phyloP scores from a whole-genome alignment of 1,140 invertebrate genomes.

The Contarinia nasturtii region DNA sequence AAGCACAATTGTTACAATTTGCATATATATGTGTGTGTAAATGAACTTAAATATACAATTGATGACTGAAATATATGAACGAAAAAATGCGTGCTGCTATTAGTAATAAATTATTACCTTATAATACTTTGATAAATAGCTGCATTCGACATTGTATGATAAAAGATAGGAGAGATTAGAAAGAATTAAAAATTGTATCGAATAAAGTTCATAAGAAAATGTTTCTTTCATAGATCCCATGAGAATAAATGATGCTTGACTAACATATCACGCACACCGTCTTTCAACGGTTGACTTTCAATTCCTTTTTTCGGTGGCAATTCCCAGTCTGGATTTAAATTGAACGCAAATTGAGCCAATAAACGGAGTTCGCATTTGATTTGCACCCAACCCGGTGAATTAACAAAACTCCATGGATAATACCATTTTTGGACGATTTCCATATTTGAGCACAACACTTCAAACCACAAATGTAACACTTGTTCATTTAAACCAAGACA shows the following conservation, averaged over 20 bases:
- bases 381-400: conserved; percentile 99
- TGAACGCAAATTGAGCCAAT: conserved; percentile 93
- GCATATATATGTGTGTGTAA: too few species aligned
- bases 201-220: neutral
- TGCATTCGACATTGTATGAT: too few species aligned
- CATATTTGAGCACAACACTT: conserved; percentile 89
- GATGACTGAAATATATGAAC: too few species aligned
- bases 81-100: too few species aligned
- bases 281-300: too few species aligned
- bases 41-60: too few species aligned
- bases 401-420: conserved; percentile 93
- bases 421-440: conserved; percentile 97
- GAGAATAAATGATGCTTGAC: conserved; percentile 99
- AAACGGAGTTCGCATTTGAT: conserved; percentile 96
- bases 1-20: too few species aligned
- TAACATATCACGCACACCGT: conserved; percentile 95
- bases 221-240: conserved; percentile 72
- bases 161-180: too few species aligned
- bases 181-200: neutral
- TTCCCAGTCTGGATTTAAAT: conserved; percentile 93
- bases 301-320: too few species aligned
- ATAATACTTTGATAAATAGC: too few species aligned
- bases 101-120: too few species aligned
- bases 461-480: conserved; percentile 94
- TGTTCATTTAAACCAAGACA: conserved; percentile 92